Evolutionary conservation across 2,797 vertebrate species (phyloP).

Genomic region (Acanthornis magna): DNA sequence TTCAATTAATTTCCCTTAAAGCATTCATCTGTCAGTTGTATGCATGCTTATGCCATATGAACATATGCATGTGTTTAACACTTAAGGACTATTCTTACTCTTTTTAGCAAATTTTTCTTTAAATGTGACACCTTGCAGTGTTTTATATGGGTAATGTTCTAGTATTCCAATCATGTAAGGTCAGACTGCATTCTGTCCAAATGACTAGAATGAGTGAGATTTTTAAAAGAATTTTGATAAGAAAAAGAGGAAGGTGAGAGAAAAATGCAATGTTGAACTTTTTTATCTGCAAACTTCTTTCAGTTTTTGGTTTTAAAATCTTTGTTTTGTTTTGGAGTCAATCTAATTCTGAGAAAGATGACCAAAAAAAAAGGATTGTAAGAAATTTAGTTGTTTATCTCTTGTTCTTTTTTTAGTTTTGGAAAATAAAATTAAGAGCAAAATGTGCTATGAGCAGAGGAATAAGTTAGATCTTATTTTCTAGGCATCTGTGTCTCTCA

Average conservation of each 20-base stretch:
- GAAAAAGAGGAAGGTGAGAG: neutral
- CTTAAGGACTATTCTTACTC: neutral
- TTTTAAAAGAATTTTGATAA: neutral
- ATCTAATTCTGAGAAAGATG: neutral
- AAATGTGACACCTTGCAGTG: neutral
- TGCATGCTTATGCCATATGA: neutral
- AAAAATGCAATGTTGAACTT: neutral
- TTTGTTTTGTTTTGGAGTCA: neutral
- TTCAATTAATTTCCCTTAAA: neutral
- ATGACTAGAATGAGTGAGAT: neutral
- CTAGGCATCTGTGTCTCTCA: neutral
- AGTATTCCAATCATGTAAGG: neutral
- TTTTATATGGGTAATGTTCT: neutral
- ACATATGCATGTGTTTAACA: neutral
- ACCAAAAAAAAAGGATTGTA: neutral
- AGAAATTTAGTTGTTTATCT: rapidly evolving
- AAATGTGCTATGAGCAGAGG: neutral
- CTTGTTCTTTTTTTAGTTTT: neutral
- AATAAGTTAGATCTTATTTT: neutral
- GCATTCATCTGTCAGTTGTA: neutral
- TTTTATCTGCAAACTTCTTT: neutral
- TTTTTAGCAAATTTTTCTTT: neutral
- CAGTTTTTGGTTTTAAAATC: neutral
- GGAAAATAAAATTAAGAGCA: neutral
- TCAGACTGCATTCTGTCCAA: neutral